Base-by-base conservation (phyloP, 2,113 vertebrate species). In the Lampris megalopsis region DNA sequence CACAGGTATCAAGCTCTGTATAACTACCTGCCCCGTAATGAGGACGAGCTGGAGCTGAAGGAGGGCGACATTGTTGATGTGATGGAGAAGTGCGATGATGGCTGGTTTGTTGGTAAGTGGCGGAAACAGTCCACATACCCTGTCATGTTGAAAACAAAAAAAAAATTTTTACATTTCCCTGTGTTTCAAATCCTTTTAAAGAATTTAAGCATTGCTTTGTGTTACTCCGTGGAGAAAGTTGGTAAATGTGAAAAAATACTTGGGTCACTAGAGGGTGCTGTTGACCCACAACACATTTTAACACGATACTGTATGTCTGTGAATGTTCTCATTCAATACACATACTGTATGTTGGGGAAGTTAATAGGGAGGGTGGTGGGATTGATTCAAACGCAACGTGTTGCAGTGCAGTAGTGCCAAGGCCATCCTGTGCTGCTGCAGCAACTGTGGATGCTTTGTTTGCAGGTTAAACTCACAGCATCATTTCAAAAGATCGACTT, bases 21-120 rank as follows among this genome's bases (percentile, higher is more conserved):
- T 93, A 98, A 97, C 94, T 99, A 99, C 92, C 92, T 94, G 79
- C 97, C 98, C 80, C 96, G 97, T 82, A 99, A 98, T 0, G 97
- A 98, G 91, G 98, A 99, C 73, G 98, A 99, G 92, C 91, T 99
- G 94, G 98, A 99, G 85, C 96, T 99, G 90, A 97, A 92, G 91
- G 98, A 98, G 86, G 96, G 97, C 24, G 98, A 99, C 81, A 59
- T 98, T 62, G 95, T 99, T 41, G 98, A 99, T 53, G 98, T 99
- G 79, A 97, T 98, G 96, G 98, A 99, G 85, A 98, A 97, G 79
- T 99, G 98, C 84, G 98, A 98, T 66, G 98, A 99, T 58, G 98
- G 98, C 85, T 99, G 98, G 98, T 99, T 99, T 94, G 98, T 99
- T 86, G 98, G 98, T 99, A 93, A 7, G 95, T 36, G 6, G 10